These are phyloP conservation scores for Phrynosoma platyrhinos DNA, from an alignment of 2,113 vertebrate species.

Conservation along the genomic window DNA sequence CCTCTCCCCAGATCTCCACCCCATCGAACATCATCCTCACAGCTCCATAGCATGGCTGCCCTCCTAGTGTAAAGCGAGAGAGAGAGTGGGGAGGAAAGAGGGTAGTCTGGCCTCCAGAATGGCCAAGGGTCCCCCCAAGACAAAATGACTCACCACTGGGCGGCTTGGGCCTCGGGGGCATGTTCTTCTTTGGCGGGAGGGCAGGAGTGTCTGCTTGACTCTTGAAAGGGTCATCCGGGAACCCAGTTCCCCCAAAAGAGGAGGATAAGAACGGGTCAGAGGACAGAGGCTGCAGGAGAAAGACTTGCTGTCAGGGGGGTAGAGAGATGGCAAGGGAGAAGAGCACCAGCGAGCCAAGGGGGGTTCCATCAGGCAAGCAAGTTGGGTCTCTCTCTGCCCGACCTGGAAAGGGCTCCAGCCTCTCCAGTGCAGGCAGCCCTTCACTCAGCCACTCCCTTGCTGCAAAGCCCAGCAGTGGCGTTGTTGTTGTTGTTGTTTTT, in stretches of 20 bases:
- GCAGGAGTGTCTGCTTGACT: conserved; percentile 92
- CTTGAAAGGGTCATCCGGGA: conserved; percentile 92
- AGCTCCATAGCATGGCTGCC: too few relatives aligned
- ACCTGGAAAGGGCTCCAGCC: too few relatives aligned
- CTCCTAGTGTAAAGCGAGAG: neutral
- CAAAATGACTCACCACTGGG: conserved; percentile 89
- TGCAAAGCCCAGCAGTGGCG: too few relatives aligned
- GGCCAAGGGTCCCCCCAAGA: neutral
- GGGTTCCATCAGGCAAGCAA: too few relatives aligned
- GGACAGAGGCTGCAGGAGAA: conserved; percentile 69
- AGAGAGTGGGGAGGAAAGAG: neutral
- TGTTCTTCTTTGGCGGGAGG: conserved; percentile 93
- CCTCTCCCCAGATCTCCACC: too few relatives aligned
- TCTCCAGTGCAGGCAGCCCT: too few relatives aligned
- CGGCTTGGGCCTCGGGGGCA: conserved; percentile 93
- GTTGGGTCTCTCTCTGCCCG: too few relatives aligned
- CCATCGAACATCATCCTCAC: too few relatives aligned
- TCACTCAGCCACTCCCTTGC: too few relatives aligned
- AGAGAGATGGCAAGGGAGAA: neutral
- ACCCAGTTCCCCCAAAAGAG: conserved; percentile 81
- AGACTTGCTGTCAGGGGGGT: neutral
- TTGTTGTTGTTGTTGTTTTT: too few relatives aligned
- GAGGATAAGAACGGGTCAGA: conserved; percentile 75
- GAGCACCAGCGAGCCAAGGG: too few relatives aligned
- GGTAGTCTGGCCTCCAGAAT: too few relatives aligned